A percentile compares a stretch with the other conserved stretches of the same genome.
Evolutionary conservation across 1,140 invertebrate species (phyloP).

Genomic region (Caerostris darwini): DNA sequence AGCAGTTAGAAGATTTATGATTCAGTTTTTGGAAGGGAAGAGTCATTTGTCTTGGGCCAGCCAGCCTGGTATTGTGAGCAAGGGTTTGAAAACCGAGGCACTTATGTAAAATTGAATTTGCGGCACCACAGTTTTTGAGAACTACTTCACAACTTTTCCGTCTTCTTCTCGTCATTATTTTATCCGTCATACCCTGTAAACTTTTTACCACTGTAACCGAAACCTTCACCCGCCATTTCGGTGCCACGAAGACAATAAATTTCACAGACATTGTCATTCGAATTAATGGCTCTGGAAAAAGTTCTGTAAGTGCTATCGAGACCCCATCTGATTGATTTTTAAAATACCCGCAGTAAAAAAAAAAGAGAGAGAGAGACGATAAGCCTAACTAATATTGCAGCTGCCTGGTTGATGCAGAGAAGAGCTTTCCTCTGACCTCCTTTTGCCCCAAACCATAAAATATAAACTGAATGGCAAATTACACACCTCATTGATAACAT

Average conservation of each 20-base stretch:
- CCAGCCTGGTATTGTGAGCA: background rate
- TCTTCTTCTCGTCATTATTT: conserved; percentile 8
- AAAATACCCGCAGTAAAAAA: background rate
- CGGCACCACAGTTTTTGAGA: background rate
- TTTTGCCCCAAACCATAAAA: too few species aligned
- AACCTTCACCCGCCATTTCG: background rate
- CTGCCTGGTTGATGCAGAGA: too few species aligned
- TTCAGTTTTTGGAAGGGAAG: conserved; percentile 29
- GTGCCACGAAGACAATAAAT: conserved; percentile 15
- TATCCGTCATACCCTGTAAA: background rate
- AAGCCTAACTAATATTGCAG: too few species aligned
- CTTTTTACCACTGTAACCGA: background rate
- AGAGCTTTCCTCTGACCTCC: too few species aligned
- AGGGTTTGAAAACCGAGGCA: background rate
- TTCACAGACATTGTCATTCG: background rate
- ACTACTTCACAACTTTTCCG: background rate
- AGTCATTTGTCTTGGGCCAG: conserved; percentile 52
- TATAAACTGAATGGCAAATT: too few species aligned
- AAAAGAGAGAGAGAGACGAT: background rate
- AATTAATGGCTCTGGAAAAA: background rate
- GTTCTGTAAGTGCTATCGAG: background rate
- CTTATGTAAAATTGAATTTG: background rate
- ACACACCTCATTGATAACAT: too few species aligned
- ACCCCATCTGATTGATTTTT: background rate
- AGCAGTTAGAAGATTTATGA: conserved; percentile 69